These are phyloP conservation scores for Eustalomyia histrio DNA, from an alignment of 2,888 invertebrate genomes.

Conservation along the genomic window DNA sequence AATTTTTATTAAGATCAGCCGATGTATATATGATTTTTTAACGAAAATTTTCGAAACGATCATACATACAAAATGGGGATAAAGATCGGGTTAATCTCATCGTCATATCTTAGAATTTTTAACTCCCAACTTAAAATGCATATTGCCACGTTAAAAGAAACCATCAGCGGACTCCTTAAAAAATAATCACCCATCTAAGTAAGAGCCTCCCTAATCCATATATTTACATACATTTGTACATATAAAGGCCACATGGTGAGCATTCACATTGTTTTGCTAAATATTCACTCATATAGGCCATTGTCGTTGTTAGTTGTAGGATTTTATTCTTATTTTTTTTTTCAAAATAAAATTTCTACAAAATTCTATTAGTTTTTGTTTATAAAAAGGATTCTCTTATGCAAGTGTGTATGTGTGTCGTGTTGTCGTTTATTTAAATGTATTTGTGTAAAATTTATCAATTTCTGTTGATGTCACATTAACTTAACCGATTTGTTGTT, in stretches of 20 bases:
- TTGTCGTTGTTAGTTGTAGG: conserved; percentile 14
- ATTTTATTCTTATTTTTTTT: not conserved
- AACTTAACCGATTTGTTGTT: conserved; percentile 38
- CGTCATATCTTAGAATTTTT: too few species aligned
- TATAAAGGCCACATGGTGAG: conserved; percentile 44
- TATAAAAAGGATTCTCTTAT: not conserved
- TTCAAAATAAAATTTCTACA: conserved; percentile 42
- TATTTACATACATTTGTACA: not conserved
- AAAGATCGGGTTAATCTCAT: too few species aligned
- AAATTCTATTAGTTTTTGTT: conserved; percentile 64
- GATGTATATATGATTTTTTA: too few species aligned
- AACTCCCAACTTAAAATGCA: too few species aligned
- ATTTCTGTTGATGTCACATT: conserved; percentile 55
- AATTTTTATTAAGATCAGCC: too few species aligned
- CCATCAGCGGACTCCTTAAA: too few species aligned
- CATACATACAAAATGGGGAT: too few species aligned
- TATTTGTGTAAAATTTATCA: conserved; percentile 18
- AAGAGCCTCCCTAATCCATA: not conserved
- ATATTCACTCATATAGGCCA: conserved; percentile 31
- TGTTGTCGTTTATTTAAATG: not conserved
- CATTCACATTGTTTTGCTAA: conserved; percentile 35
- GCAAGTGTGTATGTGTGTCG: not conserved
- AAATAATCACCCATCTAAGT: not conserved
- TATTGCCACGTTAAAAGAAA: too few species aligned
- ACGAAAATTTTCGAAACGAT: too few species aligned